Evolutionary conservation across 2,888 invertebrate species (phyloP), one percentile per base, ranked within the genome.

Genomic region (Noctua pronuba): DNA sequence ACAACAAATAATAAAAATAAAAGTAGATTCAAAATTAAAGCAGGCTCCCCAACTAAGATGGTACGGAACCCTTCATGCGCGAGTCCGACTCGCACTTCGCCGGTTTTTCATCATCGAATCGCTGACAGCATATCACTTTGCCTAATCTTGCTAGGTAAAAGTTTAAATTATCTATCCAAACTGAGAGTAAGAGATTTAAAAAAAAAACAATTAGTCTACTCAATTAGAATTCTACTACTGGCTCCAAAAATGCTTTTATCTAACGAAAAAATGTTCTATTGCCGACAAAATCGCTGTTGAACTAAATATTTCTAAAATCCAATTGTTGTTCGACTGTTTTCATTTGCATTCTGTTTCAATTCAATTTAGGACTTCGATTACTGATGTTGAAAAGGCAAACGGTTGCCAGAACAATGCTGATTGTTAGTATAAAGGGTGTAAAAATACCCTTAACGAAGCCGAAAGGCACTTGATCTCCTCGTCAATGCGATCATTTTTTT

Each of bases 301-400:
- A 67, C 28, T 52, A 66, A 76, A 76, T 65, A 28, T 65, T 52
- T 28, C 28, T 55, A 55, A 67, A 77, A 78, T 67, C 52, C 52
- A 55, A 67, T 77, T 74, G n/a, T 35, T 24, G 13, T 78, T 55
- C 35, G 68, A 55, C 24, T 46, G 38, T 35, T 35, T 77, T 78
- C 67, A 78, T 77, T 67, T 78, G 67, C 76, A 78, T 78, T 38
- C 52, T 38, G 2, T 35, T 67, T 66, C 66, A 35, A 78, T 66
- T 67, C 44, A 35, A 76, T 77, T 24, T 24, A 38, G 24, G 52
- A 78, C 35, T 44, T 55, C 35, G 13, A 66, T 66, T 18, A 52
- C 10, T 78, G 64, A 21, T 21, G 49, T 41, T 76, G 24, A 77
- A 52, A 78, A 28, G 11, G n/a, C 21, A n/a, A 64, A 7, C 16